A percentile compares a stretch with the other conserved stretches of the same genome.
Conservation (phyloP, 2,797 vertebrate species). For the Pterois miles region DNA sequence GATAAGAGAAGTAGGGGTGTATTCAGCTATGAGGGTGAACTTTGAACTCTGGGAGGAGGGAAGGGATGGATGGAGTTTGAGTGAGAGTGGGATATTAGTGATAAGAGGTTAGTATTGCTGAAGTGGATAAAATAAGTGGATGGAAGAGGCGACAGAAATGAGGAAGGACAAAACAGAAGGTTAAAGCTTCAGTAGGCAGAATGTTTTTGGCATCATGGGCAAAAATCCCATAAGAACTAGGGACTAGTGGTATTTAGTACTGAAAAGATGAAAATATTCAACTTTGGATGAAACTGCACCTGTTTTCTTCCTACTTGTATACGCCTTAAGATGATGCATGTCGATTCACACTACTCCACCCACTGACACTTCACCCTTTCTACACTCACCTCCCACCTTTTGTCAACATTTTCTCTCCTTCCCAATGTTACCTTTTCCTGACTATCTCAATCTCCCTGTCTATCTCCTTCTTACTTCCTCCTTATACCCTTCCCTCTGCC, state of each 20-base stretch:
- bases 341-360: background rate
- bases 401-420: conserved; percentile 14
- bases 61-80: conserved; percentile 42
- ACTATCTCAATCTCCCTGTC: background rate
- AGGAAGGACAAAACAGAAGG: conserved; percentile 28
- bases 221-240: too few species aligned
- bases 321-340: background rate
- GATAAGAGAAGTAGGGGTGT: conserved; percentile 73
- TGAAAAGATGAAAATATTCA: conserved; percentile 6
- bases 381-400: background rate
- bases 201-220: too few species aligned
- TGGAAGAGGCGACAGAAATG: conserved; percentile 16
- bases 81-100: conserved; percentile 39
- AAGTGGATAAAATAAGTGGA: conserved; percentile 47
- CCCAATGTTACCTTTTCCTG: background rate
- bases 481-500: background rate
- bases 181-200: too few species aligned
- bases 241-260: too few species aligned
- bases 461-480: conserved; percentile 1
- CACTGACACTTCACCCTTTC: background rate
- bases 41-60: conserved; percentile 40
- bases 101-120: conserved; percentile 59
- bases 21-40: conserved; percentile 62
- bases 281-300: background rate
- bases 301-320: background rate